Percentiles rank a stretch among this genome's conserved stretches.
phyloP scores from a whole-genome alignment of 1,140 invertebrate genomes.

The Lepeophtheirus salmonis region DNA sequence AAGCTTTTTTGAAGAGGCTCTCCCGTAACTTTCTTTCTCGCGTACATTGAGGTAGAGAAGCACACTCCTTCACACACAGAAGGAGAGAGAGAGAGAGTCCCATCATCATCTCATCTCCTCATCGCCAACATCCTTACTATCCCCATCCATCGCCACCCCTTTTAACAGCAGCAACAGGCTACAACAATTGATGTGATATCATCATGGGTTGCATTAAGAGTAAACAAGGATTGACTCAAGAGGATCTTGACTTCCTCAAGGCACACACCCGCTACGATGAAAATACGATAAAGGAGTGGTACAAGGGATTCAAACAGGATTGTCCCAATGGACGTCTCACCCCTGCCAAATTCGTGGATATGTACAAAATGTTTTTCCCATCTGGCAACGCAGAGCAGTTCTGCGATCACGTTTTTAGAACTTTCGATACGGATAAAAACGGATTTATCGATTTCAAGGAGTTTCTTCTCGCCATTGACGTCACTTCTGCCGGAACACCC shows the following conservation, averaged over 20 bases:
- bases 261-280: conserved; percentile 85
- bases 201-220: conserved; percentile 77
- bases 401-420: conserved; percentile 95
- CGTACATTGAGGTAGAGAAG: no score
- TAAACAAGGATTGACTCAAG: conserved; percentile 83
- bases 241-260: conserved; percentile 91
- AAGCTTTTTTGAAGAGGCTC: no score
- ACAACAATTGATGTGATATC: neutral
- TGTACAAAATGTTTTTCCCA: conserved; percentile 99
- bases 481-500: conserved; percentile 87
- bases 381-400: conserved; percentile 95
- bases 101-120: no score
- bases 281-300: conserved; percentile 93
- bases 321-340: conserved; percentile 93
- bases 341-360: conserved; percentile 95
- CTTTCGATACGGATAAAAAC: conserved; percentile 98
- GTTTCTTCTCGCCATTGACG: conserved; percentile 91
- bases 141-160: neutral
- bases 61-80: no score
- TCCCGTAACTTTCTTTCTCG: no score
- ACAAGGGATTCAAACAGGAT: conserved; percentile 98
- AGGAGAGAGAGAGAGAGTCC: no score
- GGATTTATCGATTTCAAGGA: conserved; percentile 96
- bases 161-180: neutral
- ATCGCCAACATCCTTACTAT: neutral